Percentiles rank a stretch among this genome's conserved stretches.
Evolutionary conservation across 2,113 vertebrate species (phyloP).

Genomic region (Tursiops truncatus): DNA sequence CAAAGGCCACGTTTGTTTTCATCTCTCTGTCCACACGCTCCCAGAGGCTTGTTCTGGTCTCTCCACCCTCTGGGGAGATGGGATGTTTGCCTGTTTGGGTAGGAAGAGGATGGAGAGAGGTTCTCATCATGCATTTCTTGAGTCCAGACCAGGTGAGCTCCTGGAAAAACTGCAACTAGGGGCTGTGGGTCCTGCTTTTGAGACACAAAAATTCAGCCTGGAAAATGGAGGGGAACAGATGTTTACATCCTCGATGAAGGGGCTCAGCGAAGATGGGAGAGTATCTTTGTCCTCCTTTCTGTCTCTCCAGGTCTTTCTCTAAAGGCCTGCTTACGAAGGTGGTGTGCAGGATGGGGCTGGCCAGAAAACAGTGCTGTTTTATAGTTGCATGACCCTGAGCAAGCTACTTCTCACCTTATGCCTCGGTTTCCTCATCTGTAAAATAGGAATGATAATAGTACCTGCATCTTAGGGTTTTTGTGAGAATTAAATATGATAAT

Average conservation of each 20-base stretch:
- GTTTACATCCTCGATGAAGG: accelerated
- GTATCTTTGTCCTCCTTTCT: background rate
- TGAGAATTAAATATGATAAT: background rate
- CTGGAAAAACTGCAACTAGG: background rate
- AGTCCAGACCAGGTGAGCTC: background rate
- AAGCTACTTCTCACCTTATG: background rate
- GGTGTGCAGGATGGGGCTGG: background rate
- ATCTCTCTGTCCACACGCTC: background rate
- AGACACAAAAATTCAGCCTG: background rate
- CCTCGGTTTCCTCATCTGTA: background rate
- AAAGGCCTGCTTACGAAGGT: too few relatives aligned
- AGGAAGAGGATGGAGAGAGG: background rate
- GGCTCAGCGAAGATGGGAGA: background rate
- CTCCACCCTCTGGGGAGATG: background rate
- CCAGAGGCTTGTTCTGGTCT: background rate
- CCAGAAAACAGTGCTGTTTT: background rate
- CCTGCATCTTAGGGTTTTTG: background rate
- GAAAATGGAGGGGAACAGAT: background rate
- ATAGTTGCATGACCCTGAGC: background rate
- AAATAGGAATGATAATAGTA: background rate
- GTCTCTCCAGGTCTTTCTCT: background rate
- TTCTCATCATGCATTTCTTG: background rate
- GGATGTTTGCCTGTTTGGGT: background rate
- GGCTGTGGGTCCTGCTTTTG: background rate
- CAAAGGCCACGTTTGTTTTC: background rate